Base-by-base conservation (phyloP, 2,888 invertebrate genomes). In the Dorcus parallelipipedus region DNA sequence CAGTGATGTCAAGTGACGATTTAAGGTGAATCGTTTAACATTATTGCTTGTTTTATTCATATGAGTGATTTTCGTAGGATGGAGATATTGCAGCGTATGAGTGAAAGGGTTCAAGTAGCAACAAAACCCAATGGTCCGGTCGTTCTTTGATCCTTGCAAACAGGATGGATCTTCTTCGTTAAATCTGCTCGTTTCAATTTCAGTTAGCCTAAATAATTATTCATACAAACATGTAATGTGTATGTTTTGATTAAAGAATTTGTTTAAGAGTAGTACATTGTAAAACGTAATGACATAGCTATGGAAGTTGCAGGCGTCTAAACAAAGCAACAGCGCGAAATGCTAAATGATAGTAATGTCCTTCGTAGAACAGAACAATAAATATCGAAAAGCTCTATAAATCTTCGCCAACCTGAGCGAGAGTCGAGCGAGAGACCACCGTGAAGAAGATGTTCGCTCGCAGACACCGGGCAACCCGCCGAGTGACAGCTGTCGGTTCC, bases 401-500 rank as follows among this genome's bases (percentile, higher is more conserved):
- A 65, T 64, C 65, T 65, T 62, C 52, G 58, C 60, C 58, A 62
- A 61, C 57, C 58, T 61, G 60, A 61, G 59, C 61, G 62, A 62
- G 65, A 60, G 64, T 63, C 64, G 62, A 55, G 61, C 53, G 52
- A 56, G 56, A 65, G 73, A 74, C 74, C 74, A 74, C 74, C 73
- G 67, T 65, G 73, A 74, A 72, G 71, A 73, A 73, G 73, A 74
- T 68, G 72, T 73, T 71, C 68, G 60, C 64, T 59, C 49, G 64
- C 65, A 67, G 72, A 71, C 70, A 67, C 64, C 65, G 67, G 72
- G 70, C 72, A 67, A 73, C 72, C 72, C 70, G 71, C 65, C 70
- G 72, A 73, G 70, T 73, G 74, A 73, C 74, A 73, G 73, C 74
- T 72, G 71, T 73, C 73, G 64, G 64, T 66, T 65, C 58, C 23